A percentile compares a stretch with the other conserved stretches of the same genome.
Conservation (phyloP, 2,797 vertebrate genomes). For the Acanthurus tractus region DNA sequence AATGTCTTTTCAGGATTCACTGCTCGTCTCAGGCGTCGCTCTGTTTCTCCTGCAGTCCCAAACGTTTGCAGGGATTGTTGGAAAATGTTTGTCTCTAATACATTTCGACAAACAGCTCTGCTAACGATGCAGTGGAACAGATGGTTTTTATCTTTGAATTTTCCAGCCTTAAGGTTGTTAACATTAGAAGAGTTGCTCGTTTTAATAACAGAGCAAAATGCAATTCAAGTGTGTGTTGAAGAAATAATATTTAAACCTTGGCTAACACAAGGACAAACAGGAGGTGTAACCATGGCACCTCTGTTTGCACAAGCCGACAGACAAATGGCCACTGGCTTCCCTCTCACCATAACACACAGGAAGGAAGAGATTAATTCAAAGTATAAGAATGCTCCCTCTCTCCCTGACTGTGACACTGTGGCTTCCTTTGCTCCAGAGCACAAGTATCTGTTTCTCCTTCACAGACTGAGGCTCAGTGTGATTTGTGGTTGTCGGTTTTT, state of each 20-base stretch:
- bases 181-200: conserved; percentile 10
- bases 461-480: not conserved
- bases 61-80: not conserved
- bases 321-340: conserved; percentile 61
- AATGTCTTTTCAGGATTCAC: conserved; percentile 12
- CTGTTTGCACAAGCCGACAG: conserved; percentile 61
- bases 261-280: conserved; percentile 50
- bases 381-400: conserved; percentile 18
- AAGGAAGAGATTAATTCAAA: conserved; percentile 64
- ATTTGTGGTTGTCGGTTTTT: not conserved
- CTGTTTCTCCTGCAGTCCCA: not conserved
- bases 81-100: not conserved
- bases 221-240: conserved; percentile 14
- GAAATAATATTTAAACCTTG: conserved; percentile 45
- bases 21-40: not conserved
- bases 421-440: not conserved
- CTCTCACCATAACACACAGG: conserved; percentile 53
- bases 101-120: not conserved
- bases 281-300: conserved; percentile 67
- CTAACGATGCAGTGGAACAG: not conserved
- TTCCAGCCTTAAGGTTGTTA: not conserved
- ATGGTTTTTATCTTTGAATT: conserved; percentile 1
- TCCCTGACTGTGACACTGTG: not conserved
- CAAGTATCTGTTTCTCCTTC: not conserved
- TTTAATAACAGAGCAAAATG: conserved; percentile 19